Percentiles rank a stretch among this genome's conserved stretches.
Evolutionary conservation across 1,140 invertebrate species (phyloP).

Genomic region (Listronotus oregonensis): DNA sequence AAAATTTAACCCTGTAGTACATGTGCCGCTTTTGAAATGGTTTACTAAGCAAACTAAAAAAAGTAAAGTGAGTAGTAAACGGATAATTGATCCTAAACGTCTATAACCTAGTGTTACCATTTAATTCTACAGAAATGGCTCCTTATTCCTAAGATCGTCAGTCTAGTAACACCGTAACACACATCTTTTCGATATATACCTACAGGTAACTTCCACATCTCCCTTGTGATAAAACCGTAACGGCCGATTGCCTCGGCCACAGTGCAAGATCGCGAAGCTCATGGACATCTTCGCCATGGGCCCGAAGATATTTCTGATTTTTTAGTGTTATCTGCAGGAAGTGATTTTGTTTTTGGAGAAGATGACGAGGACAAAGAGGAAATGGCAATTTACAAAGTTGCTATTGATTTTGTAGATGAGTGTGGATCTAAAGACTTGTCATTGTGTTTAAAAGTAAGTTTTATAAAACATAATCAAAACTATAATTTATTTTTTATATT

Average conservation of each 20-base stretch:
- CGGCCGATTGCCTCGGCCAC: slow-evolving; percentile 20
- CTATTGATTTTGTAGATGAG: slow-evolving; percentile 69
- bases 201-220: slow-evolving; percentile 26
- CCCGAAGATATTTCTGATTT: slow-evolving; percentile 21
- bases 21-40: too few relatives aligned
- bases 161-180: slow-evolving; percentile 33
- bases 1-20: too few relatives aligned
- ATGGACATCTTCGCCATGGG: slow-evolving; percentile 39
- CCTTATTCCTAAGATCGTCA: neutral
- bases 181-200: slow-evolving; percentile 35
- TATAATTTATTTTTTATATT: too few relatives aligned
- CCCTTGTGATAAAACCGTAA: slow-evolving; percentile 45
- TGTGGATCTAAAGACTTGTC: slow-evolving; percentile 71
- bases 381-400: slow-evolving; percentile 58
- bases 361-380: slow-evolving; percentile 45
- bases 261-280: slow-evolving; percentile 35
- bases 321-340: slow-evolving; percentile 34
- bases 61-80: neutral
- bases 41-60: neutral
- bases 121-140: slow-evolving; percentile 21
- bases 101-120: slow-evolving; percentile 35
- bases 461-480: neutral
- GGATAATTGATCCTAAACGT: neutral
- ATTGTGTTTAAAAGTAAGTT: slow-evolving; percentile 71
- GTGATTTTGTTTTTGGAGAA: slow-evolving; percentile 17